phyloP scores from a whole-genome alignment of 1,140 invertebrate genomes.

The Philotrypesis tridentata region DNA sequence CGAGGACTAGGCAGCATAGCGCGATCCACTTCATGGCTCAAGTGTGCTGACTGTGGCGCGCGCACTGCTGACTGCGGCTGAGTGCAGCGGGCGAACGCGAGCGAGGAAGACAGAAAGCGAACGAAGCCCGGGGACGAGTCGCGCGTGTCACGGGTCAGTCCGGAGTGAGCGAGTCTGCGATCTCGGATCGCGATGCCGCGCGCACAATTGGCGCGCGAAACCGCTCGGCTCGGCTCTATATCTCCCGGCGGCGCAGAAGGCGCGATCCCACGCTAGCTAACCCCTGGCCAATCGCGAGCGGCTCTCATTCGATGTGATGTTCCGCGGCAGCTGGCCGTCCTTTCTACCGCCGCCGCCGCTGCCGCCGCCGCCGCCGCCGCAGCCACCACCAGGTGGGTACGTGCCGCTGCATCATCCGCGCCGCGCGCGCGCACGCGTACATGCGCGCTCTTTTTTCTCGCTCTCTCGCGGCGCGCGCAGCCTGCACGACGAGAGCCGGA shows the following conservation, averaged over 20 bases:
- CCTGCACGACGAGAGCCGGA: background rate
- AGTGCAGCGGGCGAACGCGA: background rate
- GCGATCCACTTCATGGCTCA: constrained; percentile 43
- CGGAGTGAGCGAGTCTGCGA: background rate
- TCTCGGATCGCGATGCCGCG: constrained; percentile 40
- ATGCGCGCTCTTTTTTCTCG: background rate
- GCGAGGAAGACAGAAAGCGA: background rate
- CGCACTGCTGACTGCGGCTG: no score
- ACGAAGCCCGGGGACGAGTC: no score
- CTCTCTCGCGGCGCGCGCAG: no score
- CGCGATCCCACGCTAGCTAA: constrained; percentile 51
- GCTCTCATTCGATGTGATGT: constrained; percentile 45
- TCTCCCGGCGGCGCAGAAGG: constrained; percentile 48
- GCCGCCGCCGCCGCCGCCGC: no score
- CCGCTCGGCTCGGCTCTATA: constrained; percentile 54
- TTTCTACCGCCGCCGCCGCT: constrained; percentile 45
- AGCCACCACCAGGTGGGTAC: background rate
- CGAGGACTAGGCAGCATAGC: constrained; percentile 25
- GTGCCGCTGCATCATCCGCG: constrained; percentile 3
- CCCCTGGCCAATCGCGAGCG: constrained; percentile 53
- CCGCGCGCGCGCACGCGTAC: background rate
- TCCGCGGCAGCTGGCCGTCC: constrained; percentile 34
- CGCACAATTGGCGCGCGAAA: constrained; percentile 52
- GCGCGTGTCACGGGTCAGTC: background rate
- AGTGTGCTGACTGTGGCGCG: no score